Evolutionary conservation across 2,888 invertebrate genomes (phyloP).

Genomic region (Nomada ferruginata): DNA sequence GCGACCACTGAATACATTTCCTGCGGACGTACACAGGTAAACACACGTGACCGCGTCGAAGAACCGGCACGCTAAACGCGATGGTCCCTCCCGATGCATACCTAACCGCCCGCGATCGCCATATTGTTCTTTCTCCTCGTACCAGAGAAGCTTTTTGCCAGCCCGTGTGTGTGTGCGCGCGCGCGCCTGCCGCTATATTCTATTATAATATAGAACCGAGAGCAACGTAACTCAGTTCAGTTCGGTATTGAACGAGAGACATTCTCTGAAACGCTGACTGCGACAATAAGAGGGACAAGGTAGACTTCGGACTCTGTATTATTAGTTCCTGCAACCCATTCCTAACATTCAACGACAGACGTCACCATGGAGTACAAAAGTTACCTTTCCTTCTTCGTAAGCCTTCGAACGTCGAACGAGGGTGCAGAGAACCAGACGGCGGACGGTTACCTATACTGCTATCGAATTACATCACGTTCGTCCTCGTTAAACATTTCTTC

Average conservation of each 20-base stretch:
- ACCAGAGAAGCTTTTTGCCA: slow-evolving; percentile 28
- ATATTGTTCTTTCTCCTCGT: slow-evolving; percentile 22
- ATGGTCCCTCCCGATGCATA: slow-evolving; percentile 39
- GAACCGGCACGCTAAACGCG: slow-evolving; percentile 32
- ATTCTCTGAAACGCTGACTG: not conserved
- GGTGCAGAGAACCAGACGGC: not conserved
- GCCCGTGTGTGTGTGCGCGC: not conserved
- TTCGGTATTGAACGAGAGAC: not conserved
- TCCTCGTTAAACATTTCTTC: slow-evolving; percentile 63
- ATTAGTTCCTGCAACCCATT: not conserved
- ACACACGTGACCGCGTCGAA: slow-evolving; percentile 50
- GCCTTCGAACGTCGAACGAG: not conserved
- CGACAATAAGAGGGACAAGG: not conserved
- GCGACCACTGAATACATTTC: slow-evolving; percentile 71
- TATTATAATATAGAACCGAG: not conserved
- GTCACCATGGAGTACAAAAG: no score
- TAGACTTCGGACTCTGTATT: not conserved
- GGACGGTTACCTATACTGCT: slow-evolving; percentile 26
- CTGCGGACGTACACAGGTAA: slow-evolving; percentile 62
- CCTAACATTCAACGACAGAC: not conserved
- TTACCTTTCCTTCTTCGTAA: not conserved
- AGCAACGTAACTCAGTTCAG: not conserved
- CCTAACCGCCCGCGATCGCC: slow-evolving; percentile 43
- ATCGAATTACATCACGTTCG: slow-evolving; percentile 57
- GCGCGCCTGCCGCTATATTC: not conserved